Conservation (phyloP, 2,113 vertebrate genomes). For the Corythornis cristatus region DNA sequence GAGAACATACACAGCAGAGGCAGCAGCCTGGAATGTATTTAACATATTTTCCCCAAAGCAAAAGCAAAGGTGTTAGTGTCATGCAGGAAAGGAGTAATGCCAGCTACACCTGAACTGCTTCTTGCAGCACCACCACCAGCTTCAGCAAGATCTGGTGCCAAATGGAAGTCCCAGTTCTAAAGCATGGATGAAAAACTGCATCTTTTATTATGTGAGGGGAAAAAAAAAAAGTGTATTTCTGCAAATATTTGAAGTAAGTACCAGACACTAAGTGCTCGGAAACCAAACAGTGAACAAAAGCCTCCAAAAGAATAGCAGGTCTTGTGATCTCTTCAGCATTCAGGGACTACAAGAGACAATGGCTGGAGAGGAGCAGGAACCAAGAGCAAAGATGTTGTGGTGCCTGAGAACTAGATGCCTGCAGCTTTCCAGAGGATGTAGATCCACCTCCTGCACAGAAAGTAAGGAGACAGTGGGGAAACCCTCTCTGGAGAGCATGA, state of each 20-base stretch:
- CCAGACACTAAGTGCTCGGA: conserved; percentile 20
- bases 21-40: not conserved
- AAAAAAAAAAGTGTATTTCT: not conserved
- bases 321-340: conserved; percentile 20
- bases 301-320: conserved; percentile 12
- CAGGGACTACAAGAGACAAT: conserved; percentile 35
- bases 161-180: not conserved
- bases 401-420: not conserved
- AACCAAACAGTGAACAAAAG: conserved; percentile 37
- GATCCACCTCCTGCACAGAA: not conserved
- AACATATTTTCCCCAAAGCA: not conserved
- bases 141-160: not conserved
- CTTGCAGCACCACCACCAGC: not conserved
- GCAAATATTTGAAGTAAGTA: conserved; percentile 7
- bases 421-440: not conserved
- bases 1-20: not conserved
- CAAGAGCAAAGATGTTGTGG: not conserved
- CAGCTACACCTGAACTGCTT: not conserved
- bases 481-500: not conserved
- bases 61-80: not conserved
- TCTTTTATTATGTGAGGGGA: not conserved
- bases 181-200: not conserved
- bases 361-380: not conserved
- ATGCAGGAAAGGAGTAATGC: not conserved
- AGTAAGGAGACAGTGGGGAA: not conserved